phyloP scores from a whole-genome alignment of 1,140 invertebrate species.

The Listronotus oregonensis region DNA sequence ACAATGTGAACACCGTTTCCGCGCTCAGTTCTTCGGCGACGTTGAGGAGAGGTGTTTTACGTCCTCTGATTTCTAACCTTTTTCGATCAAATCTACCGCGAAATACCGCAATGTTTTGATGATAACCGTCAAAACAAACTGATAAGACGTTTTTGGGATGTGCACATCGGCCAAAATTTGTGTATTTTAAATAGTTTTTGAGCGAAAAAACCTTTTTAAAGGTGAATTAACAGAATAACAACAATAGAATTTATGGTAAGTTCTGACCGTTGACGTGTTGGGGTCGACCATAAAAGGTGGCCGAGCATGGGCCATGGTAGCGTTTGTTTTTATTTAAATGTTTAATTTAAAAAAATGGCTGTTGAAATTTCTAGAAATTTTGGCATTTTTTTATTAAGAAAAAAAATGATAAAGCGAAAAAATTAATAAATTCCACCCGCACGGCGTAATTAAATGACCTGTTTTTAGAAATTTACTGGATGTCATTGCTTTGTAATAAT shows the following conservation, averaged over 20 bases:
- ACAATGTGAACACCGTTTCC: too few species aligned
- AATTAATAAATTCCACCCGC: slow-evolving; percentile 6
- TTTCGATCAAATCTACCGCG: neutral
- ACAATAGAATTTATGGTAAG: slow-evolving; percentile 26
- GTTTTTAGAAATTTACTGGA: too few species aligned
- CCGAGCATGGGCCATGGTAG: slow-evolving; percentile 22
- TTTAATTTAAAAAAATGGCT: too few species aligned
- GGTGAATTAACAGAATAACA: slow-evolving; percentile 11
- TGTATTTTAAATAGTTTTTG: slow-evolving; percentile 5
- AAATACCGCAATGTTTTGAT: slow-evolving; percentile 19
- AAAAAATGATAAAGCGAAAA: neutral
- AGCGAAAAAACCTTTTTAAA: neutral
- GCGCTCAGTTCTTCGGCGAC: too few species aligned
- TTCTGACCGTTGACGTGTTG: slow-evolving; percentile 33
- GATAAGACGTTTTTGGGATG: neutral
- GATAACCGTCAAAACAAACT: slow-evolving; percentile 10
- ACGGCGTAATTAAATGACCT: too few species aligned
- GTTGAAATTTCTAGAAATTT: too few species aligned
- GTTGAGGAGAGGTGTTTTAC: too few species aligned
- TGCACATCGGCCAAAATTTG: slow-evolving; percentile 4
- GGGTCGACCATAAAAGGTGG: slow-evolving; percentile 25
- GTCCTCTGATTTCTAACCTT: too few species aligned
- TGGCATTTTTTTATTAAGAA: neutral
- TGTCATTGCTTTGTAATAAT: too few species aligned
- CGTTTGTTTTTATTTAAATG: slow-evolving; percentile 13